These are phyloP conservation scores for Pterobdella sp. DNA, from an alignment of 2,888 invertebrate genomes.

Conservation along the genomic window DNA sequence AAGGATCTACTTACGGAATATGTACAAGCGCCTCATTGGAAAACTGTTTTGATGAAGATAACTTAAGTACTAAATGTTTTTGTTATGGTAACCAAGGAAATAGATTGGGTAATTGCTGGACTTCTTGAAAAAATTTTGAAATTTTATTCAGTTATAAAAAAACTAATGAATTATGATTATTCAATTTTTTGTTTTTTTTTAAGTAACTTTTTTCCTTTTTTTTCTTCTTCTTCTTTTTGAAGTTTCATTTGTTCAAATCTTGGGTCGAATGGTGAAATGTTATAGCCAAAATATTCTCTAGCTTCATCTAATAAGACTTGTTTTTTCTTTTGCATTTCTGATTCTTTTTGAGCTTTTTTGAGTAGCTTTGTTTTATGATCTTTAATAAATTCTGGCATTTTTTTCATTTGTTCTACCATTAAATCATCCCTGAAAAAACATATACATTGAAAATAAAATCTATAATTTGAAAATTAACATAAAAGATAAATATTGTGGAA, in stretches of 20 bases:
- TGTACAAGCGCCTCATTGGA: neutral
- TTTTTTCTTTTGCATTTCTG: slow-evolving; percentile 29
- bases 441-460: neutral
- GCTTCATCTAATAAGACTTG: slow-evolving; percentile 37
- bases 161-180: neutral
- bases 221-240: slow-evolving; percentile 38
- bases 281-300: slow-evolving; percentile 39
- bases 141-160: slow-evolving; percentile 4
- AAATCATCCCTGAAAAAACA: slow-evolving; percentile 33
- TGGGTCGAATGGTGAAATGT: slow-evolving; percentile 36
- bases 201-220: slow-evolving; percentile 28
- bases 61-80: slow-evolving; percentile 4
- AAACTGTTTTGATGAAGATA: neutral
- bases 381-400: slow-evolving; percentile 38
- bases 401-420: slow-evolving; percentile 35
- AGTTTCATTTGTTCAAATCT: slow-evolving; percentile 39
- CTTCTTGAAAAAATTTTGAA: slow-evolving; percentile 15
- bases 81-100: slow-evolving; percentile 11
- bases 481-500: slow-evolving; percentile 20
- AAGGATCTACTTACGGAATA: slow-evolving; percentile 14
- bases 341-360: slow-evolving; percentile 33
- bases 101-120: neutral
- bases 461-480: neutral
- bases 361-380: slow-evolving; percentile 30
- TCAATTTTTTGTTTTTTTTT: neutral